A percentile compares a stretch with the other conserved stretches of the same genome.
These are phyloP conservation scores for Prorops nasuta DNA, from an alignment of 1,140 invertebrate species.

Conservation along the genomic window DNA sequence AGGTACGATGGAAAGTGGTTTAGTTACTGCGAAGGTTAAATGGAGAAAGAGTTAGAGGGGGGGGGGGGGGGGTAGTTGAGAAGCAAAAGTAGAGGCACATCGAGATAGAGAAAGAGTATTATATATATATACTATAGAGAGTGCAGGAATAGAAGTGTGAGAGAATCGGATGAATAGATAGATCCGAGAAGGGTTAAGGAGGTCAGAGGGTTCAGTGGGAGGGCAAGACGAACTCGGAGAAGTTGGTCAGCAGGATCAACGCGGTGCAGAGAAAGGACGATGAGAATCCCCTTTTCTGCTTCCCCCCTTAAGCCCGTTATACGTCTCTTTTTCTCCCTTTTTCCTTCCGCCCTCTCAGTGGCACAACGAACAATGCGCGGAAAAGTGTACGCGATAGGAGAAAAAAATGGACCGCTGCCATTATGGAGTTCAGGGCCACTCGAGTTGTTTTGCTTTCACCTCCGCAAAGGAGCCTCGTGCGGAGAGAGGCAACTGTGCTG, in stretches of 20 bases:
- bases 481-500: slow-evolving; percentile 35
- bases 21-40: no score
- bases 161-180: slow-evolving; percentile 18
- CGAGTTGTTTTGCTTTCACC: slow-evolving; percentile 37
- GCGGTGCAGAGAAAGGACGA: slow-evolving; percentile 19
- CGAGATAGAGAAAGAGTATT: neutral
- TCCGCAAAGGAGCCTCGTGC: slow-evolving; percentile 33
- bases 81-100: neutral
- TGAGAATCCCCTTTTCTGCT: slow-evolving; percentile 3
- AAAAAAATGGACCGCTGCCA: slow-evolving; percentile 37
- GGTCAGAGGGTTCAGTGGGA: slow-evolving; percentile 15
- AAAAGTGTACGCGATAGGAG: slow-evolving; percentile 31
- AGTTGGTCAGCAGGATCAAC: slow-evolving; percentile 37
- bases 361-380: slow-evolving; percentile 32
- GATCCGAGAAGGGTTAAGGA: slow-evolving; percentile 25
- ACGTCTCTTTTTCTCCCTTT: neutral
- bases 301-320: neutral
- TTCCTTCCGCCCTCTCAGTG: neutral
- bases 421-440: slow-evolving; percentile 38
- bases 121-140: no score
- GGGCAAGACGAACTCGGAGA: slow-evolving; percentile 22
- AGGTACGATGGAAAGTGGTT: neutral
- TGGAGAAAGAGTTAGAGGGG: neutral
- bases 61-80: neutral
- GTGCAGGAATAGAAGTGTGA: no score